Evolutionary conservation across 2,797 vertebrate genomes (phyloP).

Genomic region (Otolemur crassicaudatus): DNA sequence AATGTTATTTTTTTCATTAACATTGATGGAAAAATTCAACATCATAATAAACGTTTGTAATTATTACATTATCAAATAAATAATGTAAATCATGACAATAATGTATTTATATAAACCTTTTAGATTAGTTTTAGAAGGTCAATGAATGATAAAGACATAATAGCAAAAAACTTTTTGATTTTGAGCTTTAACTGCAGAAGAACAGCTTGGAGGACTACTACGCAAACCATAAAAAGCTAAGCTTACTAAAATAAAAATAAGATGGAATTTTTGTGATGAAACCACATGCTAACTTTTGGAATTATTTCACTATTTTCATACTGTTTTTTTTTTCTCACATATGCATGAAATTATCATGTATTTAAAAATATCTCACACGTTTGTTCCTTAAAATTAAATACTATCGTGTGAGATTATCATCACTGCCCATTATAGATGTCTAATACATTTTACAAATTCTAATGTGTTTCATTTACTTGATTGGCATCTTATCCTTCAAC

Average conservation of each 20-base stretch:
- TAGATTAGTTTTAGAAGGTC: background rate
- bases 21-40: background rate
- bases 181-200: background rate
- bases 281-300: background rate
- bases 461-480: background rate
- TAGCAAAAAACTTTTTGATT: background rate
- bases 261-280: background rate
- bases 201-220: background rate
- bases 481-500: background rate
- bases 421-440: background rate
- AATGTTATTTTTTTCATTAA: conserved; percentile 15
- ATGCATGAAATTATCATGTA: accelerated
- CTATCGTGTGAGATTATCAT: background rate
- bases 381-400: background rate
- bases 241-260: background rate
- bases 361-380: background rate
- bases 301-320: background rate
- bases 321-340: background rate
- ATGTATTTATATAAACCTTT: background rate
- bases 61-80: background rate
- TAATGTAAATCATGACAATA: background rate
- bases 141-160: background rate
- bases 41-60: background rate
- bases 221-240: background rate
- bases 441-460: background rate